phyloP scores from a whole-genome alignment of 2,888 invertebrate genomes.

The Sthenelais limicola region DNA sequence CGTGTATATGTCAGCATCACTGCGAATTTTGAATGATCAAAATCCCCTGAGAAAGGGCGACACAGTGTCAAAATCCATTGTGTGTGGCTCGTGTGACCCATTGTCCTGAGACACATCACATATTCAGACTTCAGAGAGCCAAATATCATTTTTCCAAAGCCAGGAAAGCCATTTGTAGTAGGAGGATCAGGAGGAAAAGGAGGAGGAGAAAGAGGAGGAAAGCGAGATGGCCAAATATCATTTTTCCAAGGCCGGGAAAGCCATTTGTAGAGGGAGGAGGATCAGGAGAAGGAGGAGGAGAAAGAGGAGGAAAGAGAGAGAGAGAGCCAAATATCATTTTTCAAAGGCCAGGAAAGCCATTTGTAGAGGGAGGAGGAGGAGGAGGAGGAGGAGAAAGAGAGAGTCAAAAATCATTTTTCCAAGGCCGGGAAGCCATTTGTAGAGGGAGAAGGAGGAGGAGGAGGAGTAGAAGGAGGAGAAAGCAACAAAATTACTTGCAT shows the following conservation, averaged over 20 bases:
- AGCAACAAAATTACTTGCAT: too few species aligned
- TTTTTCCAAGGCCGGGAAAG: neutral
- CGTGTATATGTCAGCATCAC: too few species aligned
- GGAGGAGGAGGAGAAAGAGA: constrained; percentile 3
- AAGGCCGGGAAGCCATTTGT: neutral
- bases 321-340: constrained; percentile 36
- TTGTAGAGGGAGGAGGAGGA: constrained; percentile 12
- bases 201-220: neutral
- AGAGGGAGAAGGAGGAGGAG: neutral
- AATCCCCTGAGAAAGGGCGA: too few species aligned
- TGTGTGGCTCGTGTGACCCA: too few species aligned
- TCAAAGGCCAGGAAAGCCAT: too few species aligned
- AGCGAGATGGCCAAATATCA: neutral
- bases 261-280: neutral
- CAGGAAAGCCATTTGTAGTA: neutral
- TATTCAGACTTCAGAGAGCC: too few species aligned
- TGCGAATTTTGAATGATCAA: too few species aligned
- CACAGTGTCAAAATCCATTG: too few species aligned
- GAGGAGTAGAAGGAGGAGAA: too few species aligned
- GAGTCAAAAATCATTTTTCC: neutral
- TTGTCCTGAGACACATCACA: too few species aligned
- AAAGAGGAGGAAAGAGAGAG: constrained; percentile 1
- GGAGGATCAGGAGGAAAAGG: constrained; percentile 9
- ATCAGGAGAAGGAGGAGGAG: neutral
- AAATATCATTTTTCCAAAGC: too few species aligned